Percentiles rank a stretch among this genome's conserved stretches.
Conservation (phyloP, 2,113 vertebrate species). For the Chloroceryle aenea region DNA sequence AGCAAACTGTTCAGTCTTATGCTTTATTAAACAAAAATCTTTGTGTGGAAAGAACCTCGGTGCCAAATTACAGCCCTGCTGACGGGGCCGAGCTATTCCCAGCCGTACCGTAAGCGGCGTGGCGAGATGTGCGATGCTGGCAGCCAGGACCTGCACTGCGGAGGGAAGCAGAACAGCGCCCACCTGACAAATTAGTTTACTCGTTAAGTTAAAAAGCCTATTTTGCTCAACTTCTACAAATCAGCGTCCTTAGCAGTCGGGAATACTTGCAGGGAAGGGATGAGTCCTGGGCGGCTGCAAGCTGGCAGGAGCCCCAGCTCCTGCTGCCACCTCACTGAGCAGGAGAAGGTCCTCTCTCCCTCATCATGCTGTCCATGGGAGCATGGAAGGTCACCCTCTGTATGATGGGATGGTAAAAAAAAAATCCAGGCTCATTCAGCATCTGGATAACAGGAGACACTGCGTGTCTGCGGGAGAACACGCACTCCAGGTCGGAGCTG, state of each 20-base stretch:
- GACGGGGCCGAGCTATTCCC: not conserved
- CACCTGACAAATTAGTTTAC: not conserved
- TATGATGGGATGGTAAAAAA: not conserved
- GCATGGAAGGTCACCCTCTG: not conserved
- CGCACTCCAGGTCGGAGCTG: too few relatives aligned
- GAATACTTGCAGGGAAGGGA: not conserved
- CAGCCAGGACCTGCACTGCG: not conserved
- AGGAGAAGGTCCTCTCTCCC: not conserved
- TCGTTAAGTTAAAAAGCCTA: not conserved
- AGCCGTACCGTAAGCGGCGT: not conserved
- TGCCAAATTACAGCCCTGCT: slow-evolving; percentile 40
- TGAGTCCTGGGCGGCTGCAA: rapidly evolving
- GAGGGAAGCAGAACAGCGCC: not conserved
- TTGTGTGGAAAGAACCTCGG: not conserved
- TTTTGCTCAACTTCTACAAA: not conserved
- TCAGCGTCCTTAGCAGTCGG: not conserved
- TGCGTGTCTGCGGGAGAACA: not conserved
- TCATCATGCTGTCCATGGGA: rapidly evolving
- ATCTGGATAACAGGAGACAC: not conserved
- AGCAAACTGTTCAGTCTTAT: slow-evolving; percentile 36
- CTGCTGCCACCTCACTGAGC: too few relatives aligned
- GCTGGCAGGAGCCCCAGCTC: not conserved
- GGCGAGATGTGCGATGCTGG: not conserved
- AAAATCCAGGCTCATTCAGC: not conserved
- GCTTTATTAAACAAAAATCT: slow-evolving; percentile 50